Percentiles rank a stretch among this genome's conserved stretches.
These are phyloP conservation scores for Enteromius radiatus DNA, from an alignment of 2,797 vertebrate genomes.

Conservation along the genomic window DNA sequence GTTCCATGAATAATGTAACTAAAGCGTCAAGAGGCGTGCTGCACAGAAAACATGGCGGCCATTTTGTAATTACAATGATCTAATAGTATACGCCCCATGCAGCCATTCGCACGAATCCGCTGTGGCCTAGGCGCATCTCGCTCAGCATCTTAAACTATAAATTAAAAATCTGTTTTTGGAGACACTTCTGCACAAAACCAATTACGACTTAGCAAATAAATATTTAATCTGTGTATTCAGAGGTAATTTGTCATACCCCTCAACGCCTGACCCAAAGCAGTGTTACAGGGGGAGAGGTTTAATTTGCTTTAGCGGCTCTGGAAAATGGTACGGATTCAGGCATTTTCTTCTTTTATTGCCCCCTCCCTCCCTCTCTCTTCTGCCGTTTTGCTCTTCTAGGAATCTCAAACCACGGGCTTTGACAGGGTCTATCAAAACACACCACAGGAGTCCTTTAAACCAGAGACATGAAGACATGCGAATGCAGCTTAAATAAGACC, in stretches of 20 bases:
- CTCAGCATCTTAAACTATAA: constrained; percentile 56
- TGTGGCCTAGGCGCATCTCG: constrained; percentile 10
- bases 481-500: constrained; percentile 9
- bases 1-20: constrained; percentile 41
- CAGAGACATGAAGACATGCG: constrained; percentile 40
- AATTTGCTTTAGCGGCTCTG: constrained; percentile 52
- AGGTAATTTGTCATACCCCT: constrained; percentile 56
- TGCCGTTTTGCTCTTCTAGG: constrained; percentile 10
- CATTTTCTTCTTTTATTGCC: neutral
- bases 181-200: constrained; percentile 57
- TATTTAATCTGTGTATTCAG: constrained; percentile 62
- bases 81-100: constrained; percentile 9
- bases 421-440: constrained; percentile 47
- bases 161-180: constrained; percentile 58
- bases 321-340: constrained; percentile 47
- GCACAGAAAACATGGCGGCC: neutral
- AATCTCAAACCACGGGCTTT: constrained; percentile 23
- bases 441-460: constrained; percentile 40
- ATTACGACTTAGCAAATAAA: constrained; percentile 59
- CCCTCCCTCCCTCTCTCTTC: neutral
- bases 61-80: constrained; percentile 45
- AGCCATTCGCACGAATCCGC: constrained; percentile 3
- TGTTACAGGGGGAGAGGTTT: constrained; percentile 49
- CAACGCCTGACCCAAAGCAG: constrained; percentile 51
- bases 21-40: neutral